Conservation (phyloP, 2,888 invertebrate species). For the Spodoptera picta region DNA sequence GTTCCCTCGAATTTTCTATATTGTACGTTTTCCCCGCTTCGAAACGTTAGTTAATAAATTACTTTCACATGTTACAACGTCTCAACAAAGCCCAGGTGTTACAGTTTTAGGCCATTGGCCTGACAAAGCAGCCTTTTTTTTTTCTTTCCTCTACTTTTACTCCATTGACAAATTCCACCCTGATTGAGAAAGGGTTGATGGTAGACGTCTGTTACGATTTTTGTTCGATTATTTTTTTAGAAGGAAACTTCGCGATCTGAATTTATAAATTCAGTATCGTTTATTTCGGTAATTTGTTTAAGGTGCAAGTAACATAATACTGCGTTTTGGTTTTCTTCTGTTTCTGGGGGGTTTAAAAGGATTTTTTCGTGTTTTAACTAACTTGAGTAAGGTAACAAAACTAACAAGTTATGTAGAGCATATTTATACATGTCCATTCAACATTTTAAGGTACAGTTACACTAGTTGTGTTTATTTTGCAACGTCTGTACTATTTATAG, state of each 20-base stretch:
- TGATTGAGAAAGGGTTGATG: conserved; percentile 60
- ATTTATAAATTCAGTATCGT: neutral
- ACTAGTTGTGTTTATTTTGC: too few species aligned
- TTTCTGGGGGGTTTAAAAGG: too few species aligned
- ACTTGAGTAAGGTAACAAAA: too few species aligned
- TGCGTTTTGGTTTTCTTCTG: neutral
- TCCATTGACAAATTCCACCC: conserved; percentile 56
- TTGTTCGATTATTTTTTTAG: conserved; percentile 55
- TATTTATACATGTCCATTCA: too few species aligned
- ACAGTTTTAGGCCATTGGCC: conserved; percentile 68
- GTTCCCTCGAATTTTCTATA: conserved; percentile 54
- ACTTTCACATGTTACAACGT: conserved; percentile 66
- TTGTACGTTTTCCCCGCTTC: conserved; percentile 52
- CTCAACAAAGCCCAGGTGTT: conserved; percentile 73
- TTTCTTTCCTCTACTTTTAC: conserved; percentile 33
- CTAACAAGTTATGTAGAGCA: too few species aligned
- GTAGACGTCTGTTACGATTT: conserved; percentile 50
- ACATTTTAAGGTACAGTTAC: too few species aligned
- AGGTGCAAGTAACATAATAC: neutral
- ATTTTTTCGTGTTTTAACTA: too few species aligned
- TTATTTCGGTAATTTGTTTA: neutral
- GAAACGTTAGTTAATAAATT: conserved; percentile 71
- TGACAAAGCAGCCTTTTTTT: conserved; percentile 67
- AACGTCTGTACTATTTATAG: conserved; percentile 7
- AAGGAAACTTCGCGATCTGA: conserved; percentile 1